phyloP scores from a whole-genome alignment of 2,888 invertebrate species.

The Microchrysa polita region DNA sequence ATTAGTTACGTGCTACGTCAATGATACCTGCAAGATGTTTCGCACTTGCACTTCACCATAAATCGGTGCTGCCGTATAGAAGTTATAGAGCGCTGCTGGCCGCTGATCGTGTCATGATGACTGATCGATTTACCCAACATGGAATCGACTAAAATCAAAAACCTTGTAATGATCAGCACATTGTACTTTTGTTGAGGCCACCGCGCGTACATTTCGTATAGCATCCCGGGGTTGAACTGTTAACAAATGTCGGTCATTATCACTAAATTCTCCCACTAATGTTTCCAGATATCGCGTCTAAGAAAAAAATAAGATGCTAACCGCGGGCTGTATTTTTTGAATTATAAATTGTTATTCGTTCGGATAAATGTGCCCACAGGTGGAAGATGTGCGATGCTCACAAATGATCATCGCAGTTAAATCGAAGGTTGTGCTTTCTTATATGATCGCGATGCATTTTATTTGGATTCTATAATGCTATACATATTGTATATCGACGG shows the following conservation, averaged over 20 bases:
- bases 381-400: too few relatives aligned
- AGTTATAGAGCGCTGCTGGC: too few relatives aligned
- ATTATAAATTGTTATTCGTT: conserved; percentile 24
- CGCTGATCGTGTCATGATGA: neutral
- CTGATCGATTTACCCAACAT: conserved; percentile 20
- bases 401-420: conserved; percentile 27
- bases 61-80: conserved; percentile 11
- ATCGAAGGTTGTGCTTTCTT: neutral
- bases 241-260: conserved; percentile 41
- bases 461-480: neutral
- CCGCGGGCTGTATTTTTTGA: neutral
- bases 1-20: conserved; percentile 28
- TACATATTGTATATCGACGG: neutral
- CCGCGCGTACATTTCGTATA: neutral
- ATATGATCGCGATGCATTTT: neutral
- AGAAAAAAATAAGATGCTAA: neutral
- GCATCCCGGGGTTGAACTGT: conserved; percentile 30
- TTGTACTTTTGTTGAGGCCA: neutral
- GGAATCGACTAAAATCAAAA: conserved; percentile 1
- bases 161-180: neutral
- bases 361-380: neutral
- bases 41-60: conserved; percentile 27
- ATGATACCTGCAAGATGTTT: conserved; percentile 26
- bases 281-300: conserved; percentile 1
- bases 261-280: conserved; percentile 41